Evolutionary conservation across 2,113 vertebrate species (phyloP), one percentile per base, ranked within the genome.

Genomic region (Zosterops lateralis): DNA sequence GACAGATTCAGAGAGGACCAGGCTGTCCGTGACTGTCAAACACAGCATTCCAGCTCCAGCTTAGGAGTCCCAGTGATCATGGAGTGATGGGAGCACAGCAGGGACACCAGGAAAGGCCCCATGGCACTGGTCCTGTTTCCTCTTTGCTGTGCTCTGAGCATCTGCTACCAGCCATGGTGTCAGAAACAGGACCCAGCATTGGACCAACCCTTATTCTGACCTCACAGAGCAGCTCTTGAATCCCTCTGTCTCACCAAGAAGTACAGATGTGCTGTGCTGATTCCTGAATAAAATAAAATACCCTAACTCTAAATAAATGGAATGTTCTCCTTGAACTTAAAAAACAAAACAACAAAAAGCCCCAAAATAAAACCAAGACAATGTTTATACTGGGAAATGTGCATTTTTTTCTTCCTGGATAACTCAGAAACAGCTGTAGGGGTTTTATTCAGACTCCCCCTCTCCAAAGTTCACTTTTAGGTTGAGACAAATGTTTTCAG

Each of bases 351-450:
- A 87, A 80, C 89, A 67, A 84, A 82, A 83, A 48, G 2, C 1
- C 21, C 44, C 50, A 26, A 89, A 94, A 91, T 84, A 92, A 93
- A 95, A 76, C 74, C 34, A 58, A 77, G 87, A 89, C 67, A 74
- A 90, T 97, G 93, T 96, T 97, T 97, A 96, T 92, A 84, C 70
- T 88, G 84, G 77, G 75, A 96, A 96, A 93, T 65, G 86, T 83
- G 84, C 75, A 28, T 96, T 97, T 94, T 96, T 94, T 68, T 51
- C 94, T 67, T 91, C 84, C 77, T 96, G 83, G 85, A 86, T 88
- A 87, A 95, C 79, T 97, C 71, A 89, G 87, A 95, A 96, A 70
- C 97, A 97, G 85, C 96, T 96, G 95, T 89, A 89, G 93, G 62
- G 91, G 78, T 90, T 96, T 97, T 95, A 56, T 73, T 94, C 83